Conservation (phyloP, 2,113 vertebrate species). For the Xyliphius kryptos region DNA sequence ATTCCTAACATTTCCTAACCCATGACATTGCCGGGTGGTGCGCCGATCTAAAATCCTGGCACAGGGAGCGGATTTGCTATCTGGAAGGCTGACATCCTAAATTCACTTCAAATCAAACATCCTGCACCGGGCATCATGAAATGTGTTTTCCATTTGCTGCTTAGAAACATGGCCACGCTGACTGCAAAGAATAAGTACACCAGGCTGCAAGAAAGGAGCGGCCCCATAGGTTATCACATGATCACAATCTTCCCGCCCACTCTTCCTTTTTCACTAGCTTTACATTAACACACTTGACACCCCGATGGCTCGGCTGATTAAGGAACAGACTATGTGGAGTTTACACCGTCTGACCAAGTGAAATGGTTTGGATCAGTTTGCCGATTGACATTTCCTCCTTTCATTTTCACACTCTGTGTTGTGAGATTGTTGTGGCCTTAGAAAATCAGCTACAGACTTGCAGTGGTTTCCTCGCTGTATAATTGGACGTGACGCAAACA, state of each 20-base stretch:
- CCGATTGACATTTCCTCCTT: too few species aligned
- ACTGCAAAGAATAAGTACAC: constrained; percentile 39
- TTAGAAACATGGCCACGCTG: constrained; percentile 49
- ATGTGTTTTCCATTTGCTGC: constrained; percentile 63
- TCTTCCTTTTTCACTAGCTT: too few species aligned
- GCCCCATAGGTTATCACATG: constrained; percentile 48
- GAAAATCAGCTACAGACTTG: too few species aligned
- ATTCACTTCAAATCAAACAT: constrained; percentile 57
- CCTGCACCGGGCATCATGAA: constrained; percentile 46
- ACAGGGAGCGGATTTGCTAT: constrained; percentile 44
- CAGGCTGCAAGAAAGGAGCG: constrained; percentile 30
- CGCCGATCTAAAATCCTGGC: constrained; percentile 45
- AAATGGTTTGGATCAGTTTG: too few species aligned
- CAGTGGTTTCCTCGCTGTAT: too few species aligned
- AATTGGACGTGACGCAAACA: too few species aligned
- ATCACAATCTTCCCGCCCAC: constrained; percentile 18
- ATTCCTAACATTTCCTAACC: constrained; percentile 42
- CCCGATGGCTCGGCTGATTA: too few species aligned
- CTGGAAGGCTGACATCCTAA: constrained; percentile 54
- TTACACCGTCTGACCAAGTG: too few species aligned
- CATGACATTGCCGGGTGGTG: constrained; percentile 40
- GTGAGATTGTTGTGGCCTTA: too few species aligned
- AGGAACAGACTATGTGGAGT: too few species aligned
- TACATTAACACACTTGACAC: too few species aligned
- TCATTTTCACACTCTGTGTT: too few species aligned